Base-by-base conservation (phyloP, 2,113 vertebrate species). In the Phasianus colchicus region DNA sequence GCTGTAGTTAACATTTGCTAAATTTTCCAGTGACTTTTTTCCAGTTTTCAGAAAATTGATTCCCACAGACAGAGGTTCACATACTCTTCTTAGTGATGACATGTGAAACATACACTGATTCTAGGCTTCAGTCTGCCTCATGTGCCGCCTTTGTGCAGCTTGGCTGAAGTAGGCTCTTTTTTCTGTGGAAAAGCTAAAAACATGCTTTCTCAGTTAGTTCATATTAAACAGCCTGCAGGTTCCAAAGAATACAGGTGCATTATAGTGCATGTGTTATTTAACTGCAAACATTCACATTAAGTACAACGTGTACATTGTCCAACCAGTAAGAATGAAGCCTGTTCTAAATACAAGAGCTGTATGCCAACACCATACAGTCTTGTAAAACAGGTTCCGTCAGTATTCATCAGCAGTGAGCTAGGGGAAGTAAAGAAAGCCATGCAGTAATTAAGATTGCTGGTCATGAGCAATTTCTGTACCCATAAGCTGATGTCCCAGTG, bases 151-250 rank as follows among this genome's bases (percentile, higher is more conserved):
- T 12, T 32, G 32, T 78, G 57, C 55, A 81, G 50, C 60, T 90
- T 0, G 0, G 22, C 55, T 89, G 65, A 90, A 74, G n/a, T 58
- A 75, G 69, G 47, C 45, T 92, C 19, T 50, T 36, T 91, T 84
- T 91, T 70, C 40, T 45, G 20, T 81, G 65, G 54, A 90, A 90
- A 93, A 92, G 58, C 73, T 92, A 34, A 90, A 79, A 80, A 13
- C 30, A 76, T 88, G 30, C 20, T 32, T 77, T 90, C 50, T 77
- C 45, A 29, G 8, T 77, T 94, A 89, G 38, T 6, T 4, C 25
- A 6, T 66, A 45, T 73, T 57, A 76, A 90, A 57, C 77, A 81
- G 58, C 63, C 78, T 88, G 58, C 25, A 88, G 75, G 42, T 47
- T 92, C 38, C 58, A 65, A 66, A 74, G 65, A 29, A 10, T 78